These are phyloP conservation scores for Drosophila anceps DNA, from an alignment of 2,888 invertebrate species.

Conservation along the genomic window DNA sequence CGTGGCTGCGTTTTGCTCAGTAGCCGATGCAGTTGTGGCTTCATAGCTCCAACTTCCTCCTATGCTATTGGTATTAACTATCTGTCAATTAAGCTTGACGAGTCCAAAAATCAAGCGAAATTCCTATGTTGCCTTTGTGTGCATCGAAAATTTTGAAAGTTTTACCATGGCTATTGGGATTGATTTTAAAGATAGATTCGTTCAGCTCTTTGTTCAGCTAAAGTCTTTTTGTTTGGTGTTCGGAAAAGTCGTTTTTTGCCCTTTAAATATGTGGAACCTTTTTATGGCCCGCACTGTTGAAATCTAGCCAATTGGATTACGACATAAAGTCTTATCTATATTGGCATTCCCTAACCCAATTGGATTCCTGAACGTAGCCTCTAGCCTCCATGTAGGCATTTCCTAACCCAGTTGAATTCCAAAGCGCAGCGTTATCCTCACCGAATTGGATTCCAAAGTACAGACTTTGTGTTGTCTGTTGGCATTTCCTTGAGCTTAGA, in stretches of 20 bases:
- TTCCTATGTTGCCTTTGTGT: slow-evolving; percentile 1
- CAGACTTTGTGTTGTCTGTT: background rate
- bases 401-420: too few species aligned
- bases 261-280: too few species aligned
- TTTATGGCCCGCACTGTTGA: too few species aligned
- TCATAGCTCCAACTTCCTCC: slow-evolving; percentile 3
- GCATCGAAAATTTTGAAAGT: slow-evolving; percentile 1
- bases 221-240: too few species aligned
- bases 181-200: background rate
- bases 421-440: background rate
- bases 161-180: slow-evolving; percentile 2
- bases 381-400: too few species aligned
- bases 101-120: slow-evolving; percentile 8
- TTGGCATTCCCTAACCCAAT: too few species aligned
- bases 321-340: too few species aligned
- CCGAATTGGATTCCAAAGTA: background rate
- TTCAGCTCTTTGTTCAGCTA: background rate
- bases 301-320: too few species aligned
- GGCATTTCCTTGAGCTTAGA: slow-evolving; percentile 7
- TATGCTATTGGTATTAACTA: background rate
- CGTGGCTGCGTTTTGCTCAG: slow-evolving; percentile 11
- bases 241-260: too few species aligned
- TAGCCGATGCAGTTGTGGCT: slow-evolving; percentile 1
- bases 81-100: slow-evolving; percentile 19
- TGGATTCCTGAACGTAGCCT: too few species aligned